Evolutionary conservation across 2,888 invertebrate species (phyloP).

Genomic region (Cacoxenus indagator): DNA sequence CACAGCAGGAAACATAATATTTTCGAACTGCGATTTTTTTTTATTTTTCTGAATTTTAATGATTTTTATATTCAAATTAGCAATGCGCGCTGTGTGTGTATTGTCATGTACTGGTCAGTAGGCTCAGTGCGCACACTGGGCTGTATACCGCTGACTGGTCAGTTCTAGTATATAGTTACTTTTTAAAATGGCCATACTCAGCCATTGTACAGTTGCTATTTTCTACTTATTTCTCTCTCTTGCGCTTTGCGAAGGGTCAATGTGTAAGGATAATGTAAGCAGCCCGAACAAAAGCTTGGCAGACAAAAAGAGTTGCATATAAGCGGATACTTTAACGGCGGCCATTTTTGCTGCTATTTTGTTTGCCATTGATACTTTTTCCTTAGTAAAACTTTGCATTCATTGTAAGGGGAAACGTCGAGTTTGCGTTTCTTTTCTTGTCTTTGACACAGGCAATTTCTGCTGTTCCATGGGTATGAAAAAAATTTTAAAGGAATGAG

Average conservation of each 20-base stretch:
- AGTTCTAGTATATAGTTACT: slow-evolving; percentile 20
- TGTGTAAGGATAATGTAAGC: neutral
- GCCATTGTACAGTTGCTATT: neutral
- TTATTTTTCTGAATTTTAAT: slow-evolving; percentile 65
- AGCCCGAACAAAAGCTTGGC: neutral
- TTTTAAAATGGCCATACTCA: slow-evolving; percentile 16
- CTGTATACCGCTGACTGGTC: slow-evolving; percentile 45
- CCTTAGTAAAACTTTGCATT: neutral
- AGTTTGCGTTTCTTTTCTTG: no score
- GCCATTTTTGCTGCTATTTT: neutral
- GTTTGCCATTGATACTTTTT: neutral
- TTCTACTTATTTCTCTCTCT: neutral
- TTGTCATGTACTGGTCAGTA: slow-evolving; percentile 41
- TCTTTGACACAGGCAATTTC: no score
- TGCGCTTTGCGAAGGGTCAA: neutral
- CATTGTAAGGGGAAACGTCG: neutral
- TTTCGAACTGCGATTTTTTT: slow-evolving; percentile 39
- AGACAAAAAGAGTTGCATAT: neutral
- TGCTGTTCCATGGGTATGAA: no score
- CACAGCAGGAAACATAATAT: slow-evolving; percentile 58
- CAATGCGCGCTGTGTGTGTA: slow-evolving; percentile 42
- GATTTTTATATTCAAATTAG: slow-evolving; percentile 64
- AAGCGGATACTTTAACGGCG: neutral
- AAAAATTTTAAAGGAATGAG: no score
- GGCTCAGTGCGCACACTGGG: slow-evolving; percentile 37